Conservation (phyloP, 2,888 invertebrate species). For the Dysmachus trigonus region DNA sequence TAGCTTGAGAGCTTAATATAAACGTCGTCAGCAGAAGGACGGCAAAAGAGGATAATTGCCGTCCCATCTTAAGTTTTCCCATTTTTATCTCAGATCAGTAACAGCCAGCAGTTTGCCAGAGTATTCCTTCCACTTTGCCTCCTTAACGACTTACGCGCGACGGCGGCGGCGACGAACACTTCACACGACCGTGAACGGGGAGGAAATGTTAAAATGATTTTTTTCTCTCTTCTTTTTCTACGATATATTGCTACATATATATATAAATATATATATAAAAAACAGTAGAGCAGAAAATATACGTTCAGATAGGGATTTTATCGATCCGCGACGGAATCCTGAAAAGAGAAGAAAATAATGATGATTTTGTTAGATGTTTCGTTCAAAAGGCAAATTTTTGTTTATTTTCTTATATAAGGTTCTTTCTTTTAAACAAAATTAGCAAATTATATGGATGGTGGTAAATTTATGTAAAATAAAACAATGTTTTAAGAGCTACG, state of each 20-base stretch:
- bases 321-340: constrained; percentile 9
- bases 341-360: neutral
- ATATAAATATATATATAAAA: neutral
- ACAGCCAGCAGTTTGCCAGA: constrained; percentile 14
- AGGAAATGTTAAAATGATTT: constrained; percentile 6
- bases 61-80: constrained; percentile 57
- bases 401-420: neutral
- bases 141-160: neutral
- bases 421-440: neutral
- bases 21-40: constrained; percentile 56
- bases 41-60: constrained; percentile 62
- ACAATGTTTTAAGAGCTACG: neutral
- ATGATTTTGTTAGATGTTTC: neutral
- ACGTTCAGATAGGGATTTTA: constrained; percentile 6
- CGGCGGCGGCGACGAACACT: neutral
- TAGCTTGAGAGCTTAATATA: constrained; percentile 58
- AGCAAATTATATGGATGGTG: neutral
- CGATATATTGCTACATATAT: neutral
- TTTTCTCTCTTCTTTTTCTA: neutral
- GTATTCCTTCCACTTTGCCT: neutral
- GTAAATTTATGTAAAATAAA: neutral
- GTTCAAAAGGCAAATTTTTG: neutral
- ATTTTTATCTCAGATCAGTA: constrained; percentile 4
- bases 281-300: neutral
- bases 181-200: neutral